A percentile compares a stretch with the other conserved stretches of the same genome.
Evolutionary conservation across 1,140 invertebrate genomes (phyloP).

Genomic region (Euborellia annulipes): DNA sequence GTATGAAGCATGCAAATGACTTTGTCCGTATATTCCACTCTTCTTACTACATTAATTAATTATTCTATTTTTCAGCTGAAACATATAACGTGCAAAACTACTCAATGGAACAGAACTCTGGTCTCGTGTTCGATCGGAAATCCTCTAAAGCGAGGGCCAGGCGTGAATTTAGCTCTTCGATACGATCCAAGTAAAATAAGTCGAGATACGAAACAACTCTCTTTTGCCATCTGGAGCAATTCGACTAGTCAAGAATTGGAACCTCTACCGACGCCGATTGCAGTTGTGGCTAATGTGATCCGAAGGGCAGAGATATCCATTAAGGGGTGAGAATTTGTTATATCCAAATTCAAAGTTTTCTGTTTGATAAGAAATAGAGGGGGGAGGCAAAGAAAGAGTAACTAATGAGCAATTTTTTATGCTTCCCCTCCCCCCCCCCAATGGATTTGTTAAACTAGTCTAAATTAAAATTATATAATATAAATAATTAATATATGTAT

Average conservation of each 20-base stretch:
- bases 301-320: constrained; percentile 69
- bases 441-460: too few relatives aligned
- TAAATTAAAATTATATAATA: too few relatives aligned
- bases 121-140: constrained; percentile 76
- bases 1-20: too few relatives aligned
- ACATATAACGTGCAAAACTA: constrained; percentile 40
- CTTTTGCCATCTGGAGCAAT: constrained; percentile 62
- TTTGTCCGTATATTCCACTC: too few relatives aligned
- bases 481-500: too few relatives aligned
- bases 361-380: too few relatives aligned
- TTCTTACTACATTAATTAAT: constrained; percentile 3
- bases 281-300: constrained; percentile 47
- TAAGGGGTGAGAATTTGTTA: constrained; percentile 61
- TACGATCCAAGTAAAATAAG: constrained; percentile 63
- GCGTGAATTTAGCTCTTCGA: constrained; percentile 44
- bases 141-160: constrained; percentile 55
- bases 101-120: constrained; percentile 51
- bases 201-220: constrained; percentile 47
- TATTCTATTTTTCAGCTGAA: constrained; percentile 28
- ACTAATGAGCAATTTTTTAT: constrained; percentile 6
- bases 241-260: constrained; percentile 64
- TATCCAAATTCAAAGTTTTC: too few relatives aligned
- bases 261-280: constrained; percentile 33
- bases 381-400: constrained; percentile 1
- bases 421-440: constrained; percentile 6